A percentile compares a stretch with the other conserved stretches of the same genome.
These are phyloP conservation scores for Anoplius nigerrimus DNA, from an alignment of 2,888 invertebrate genomes.

Conservation along the genomic window DNA sequence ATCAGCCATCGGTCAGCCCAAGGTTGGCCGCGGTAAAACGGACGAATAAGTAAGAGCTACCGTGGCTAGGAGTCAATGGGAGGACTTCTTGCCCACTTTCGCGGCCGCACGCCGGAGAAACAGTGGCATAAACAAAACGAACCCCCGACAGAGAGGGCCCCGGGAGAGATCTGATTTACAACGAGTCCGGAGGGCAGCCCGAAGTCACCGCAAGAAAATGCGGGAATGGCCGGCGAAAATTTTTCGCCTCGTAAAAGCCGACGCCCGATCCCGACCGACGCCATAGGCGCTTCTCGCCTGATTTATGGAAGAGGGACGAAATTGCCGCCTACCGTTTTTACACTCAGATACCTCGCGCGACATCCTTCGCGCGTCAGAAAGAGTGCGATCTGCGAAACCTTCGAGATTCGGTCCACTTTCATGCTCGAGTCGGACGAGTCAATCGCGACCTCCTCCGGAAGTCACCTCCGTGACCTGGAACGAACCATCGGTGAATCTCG, in stretches of 20 bases:
- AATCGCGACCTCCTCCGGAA: too few relatives aligned
- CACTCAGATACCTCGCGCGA: too few relatives aligned
- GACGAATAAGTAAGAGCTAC: not conserved
- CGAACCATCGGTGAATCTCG: too few relatives aligned
- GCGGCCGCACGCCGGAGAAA: not conserved
- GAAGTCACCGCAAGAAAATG: not conserved
- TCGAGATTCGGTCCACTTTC: too few relatives aligned
- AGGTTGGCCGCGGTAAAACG: not conserved
- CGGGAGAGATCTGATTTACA: constrained; percentile 56
- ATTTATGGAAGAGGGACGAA: constrained; percentile 32
- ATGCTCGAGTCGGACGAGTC: too few relatives aligned
- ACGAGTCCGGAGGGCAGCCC: constrained; percentile 12
- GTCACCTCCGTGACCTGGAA: too few relatives aligned
- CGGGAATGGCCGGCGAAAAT: constrained; percentile 10
- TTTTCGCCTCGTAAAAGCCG: constrained; percentile 40
- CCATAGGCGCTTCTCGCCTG: constrained; percentile 29
- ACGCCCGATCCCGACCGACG: constrained; percentile 1
- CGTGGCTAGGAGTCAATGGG: not conserved
- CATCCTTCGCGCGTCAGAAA: too few relatives aligned
- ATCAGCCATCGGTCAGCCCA: not conserved
- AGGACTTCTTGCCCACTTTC: not conserved
- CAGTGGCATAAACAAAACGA: not conserved
- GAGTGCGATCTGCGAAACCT: too few relatives aligned
- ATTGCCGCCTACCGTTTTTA: too few relatives aligned
- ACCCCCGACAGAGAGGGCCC: constrained; percentile 1